These are phyloP conservation scores for Arctopsyche grandis DNA, from an alignment of 1,140 invertebrate species.

Conservation along the genomic window DNA sequence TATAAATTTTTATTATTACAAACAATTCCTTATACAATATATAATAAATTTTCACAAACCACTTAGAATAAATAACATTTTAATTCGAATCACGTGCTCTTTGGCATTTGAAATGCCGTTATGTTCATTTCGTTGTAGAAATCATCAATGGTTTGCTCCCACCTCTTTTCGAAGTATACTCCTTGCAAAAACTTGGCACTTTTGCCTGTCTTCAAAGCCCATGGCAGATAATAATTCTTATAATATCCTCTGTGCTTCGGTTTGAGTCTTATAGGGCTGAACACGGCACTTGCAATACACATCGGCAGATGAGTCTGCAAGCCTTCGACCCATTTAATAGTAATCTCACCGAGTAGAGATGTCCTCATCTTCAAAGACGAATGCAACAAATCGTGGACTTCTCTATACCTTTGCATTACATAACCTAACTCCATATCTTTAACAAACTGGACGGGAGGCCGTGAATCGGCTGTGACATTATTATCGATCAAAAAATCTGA, in stretches of 20 bases:
- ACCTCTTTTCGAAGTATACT: conserved; percentile 93
- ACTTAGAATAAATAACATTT: not conserved
- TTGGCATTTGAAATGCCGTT: conserved; percentile 39
- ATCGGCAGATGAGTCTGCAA: conserved; percentile 91
- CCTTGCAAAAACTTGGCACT: conserved; percentile 74
- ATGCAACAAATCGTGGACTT: conserved; percentile 96
- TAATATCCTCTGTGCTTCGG: conserved; percentile 89
- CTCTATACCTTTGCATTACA: conserved; percentile 96
- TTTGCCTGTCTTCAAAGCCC: conserved; percentile 86
- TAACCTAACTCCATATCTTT: conserved; percentile 92
- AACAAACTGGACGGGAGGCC: conserved; percentile 89
- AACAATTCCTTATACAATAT: not conserved
- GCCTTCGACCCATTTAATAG: conserved; percentile 97
- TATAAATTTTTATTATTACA: not conserved
- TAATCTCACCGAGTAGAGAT: conserved; percentile 92
- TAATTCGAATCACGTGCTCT: conserved; percentile 13
- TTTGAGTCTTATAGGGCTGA: conserved; percentile 83
- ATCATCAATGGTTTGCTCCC: conserved; percentile 88
- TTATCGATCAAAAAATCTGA: conserved; percentile 83
- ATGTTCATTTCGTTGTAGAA: conserved; percentile 83
- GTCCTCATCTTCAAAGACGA: conserved; percentile 92
- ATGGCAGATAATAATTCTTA: conserved; percentile 82
- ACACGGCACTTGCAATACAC: conserved; percentile 87
- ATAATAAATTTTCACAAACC: not conserved
- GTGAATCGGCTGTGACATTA: conserved; percentile 92